phyloP scores from a whole-genome alignment of 2,888 invertebrate genomes.

The Caenorhabditis zanzibari region DNA sequence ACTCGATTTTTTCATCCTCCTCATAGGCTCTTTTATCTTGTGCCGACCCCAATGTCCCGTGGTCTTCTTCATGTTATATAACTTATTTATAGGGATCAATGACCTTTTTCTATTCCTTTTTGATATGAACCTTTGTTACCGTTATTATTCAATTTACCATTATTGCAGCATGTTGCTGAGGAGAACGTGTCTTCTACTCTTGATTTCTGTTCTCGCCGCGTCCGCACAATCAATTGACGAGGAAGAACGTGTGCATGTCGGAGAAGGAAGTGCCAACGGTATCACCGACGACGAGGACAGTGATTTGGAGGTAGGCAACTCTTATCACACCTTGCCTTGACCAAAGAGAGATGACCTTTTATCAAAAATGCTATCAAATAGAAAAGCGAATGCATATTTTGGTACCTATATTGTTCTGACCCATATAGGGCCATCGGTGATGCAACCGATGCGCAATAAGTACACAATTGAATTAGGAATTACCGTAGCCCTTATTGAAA shows the following conservation, averaged over 20 bases:
- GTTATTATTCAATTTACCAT: conserved; percentile 4
- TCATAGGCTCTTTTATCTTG: conserved; percentile 37
- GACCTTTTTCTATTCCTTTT: conserved; percentile 7
- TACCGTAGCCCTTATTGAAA: conserved; percentile 27
- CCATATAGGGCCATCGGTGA: conserved; percentile 25
- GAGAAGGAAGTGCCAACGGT: conserved; percentile 70
- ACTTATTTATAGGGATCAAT: conserved; percentile 40
- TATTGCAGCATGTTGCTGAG: conserved; percentile 64
- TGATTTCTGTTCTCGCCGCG: conserved; percentile 41
- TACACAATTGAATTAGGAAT: conserved; percentile 63
- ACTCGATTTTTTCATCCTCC: conserved; percentile 55
- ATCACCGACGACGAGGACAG: conserved; percentile 71
- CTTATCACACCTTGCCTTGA: conserved; percentile 39
- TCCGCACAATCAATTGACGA: conserved; percentile 71
- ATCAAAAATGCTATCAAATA: conserved; percentile 29
- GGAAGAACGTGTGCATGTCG: conserved; percentile 70
- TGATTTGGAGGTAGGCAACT: conserved; percentile 54
- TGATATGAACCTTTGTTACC: not conserved
- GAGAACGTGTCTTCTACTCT: conserved; percentile 52
- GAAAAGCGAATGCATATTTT: conserved; percentile 14
- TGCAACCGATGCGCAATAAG: conserved; percentile 59
- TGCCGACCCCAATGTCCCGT: conserved; percentile 38
- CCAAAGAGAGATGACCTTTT: conserved; percentile 32
- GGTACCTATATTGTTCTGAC: conserved; percentile 52
- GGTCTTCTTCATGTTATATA: conserved; percentile 39